Percentiles rank a stretch among this genome's conserved stretches.
Evolutionary conservation across 2,888 invertebrate genomes (phyloP).

Genomic region (Dicyrtoma fusca): DNA sequence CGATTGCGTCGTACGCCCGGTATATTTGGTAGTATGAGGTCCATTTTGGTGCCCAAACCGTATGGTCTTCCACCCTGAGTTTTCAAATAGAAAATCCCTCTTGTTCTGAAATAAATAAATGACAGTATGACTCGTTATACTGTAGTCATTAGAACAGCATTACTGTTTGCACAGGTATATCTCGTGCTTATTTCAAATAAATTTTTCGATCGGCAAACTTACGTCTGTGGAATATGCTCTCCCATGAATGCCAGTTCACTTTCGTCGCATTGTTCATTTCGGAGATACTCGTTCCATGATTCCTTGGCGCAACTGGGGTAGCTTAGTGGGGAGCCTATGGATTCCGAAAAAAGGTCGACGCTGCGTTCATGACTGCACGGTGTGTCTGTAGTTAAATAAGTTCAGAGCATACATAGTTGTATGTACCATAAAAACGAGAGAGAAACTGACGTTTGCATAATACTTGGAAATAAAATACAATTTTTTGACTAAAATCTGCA

Average conservation of each 20-base stretch:
- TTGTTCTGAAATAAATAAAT: conserved; percentile 2
- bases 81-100: conserved; percentile 26
- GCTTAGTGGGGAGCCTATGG: conserved; percentile 45
- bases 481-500: too few relatives aligned
- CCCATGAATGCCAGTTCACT: conserved; percentile 28
- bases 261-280: not conserved
- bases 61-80: conserved; percentile 22
- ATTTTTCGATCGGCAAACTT: not conserved
- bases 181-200: not conserved
- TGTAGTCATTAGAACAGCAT: too few relatives aligned
- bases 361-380: conserved; percentile 45
- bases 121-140: too few relatives aligned
- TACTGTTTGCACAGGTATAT: too few relatives aligned
- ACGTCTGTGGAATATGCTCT: conserved; percentile 26
- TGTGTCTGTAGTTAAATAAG: too few relatives aligned
- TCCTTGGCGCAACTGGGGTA: conserved; percentile 43
- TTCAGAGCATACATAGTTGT: too few relatives aligned
- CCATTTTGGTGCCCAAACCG: conserved; percentile 22
- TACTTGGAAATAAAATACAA: too few relatives aligned
- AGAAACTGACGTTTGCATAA: too few relatives aligned
- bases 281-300: conserved; percentile 30
- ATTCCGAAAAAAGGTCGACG: conserved; percentile 46
- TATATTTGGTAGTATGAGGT: conserved; percentile 24
- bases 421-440: too few relatives aligned
- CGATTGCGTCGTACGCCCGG: conserved; percentile 23